A percentile compares a stretch with the other conserved stretches of the same genome.
These are phyloP conservation scores for Myotis yumanensis DNA, from an alignment of 2,113 vertebrate genomes.

Conservation along the genomic window DNA sequence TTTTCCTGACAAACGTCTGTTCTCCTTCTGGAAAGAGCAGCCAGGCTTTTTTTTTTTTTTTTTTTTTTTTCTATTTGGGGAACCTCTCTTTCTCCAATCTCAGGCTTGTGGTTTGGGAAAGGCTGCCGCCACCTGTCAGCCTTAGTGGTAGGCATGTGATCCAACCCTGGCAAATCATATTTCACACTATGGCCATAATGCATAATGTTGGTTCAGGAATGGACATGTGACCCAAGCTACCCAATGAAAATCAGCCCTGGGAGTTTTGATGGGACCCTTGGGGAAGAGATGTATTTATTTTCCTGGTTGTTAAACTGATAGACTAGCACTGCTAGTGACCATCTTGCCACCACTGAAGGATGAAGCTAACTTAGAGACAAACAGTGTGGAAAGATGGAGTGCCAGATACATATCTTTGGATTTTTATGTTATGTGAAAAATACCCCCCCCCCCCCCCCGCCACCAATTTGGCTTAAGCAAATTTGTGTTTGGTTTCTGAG, in stretches of 20 bases:
- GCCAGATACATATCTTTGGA: not conserved
- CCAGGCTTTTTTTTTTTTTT: not conserved
- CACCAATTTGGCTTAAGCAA: not conserved
- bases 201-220: not conserved
- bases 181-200: not conserved
- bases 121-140: not conserved
- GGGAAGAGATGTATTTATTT: not conserved
- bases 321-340: not conserved
- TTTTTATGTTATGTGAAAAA: not conserved
- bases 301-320: not conserved
- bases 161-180: not conserved
- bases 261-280: not conserved
- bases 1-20: not conserved
- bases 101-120: not conserved
- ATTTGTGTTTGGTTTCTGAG: not conserved
- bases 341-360: not conserved
- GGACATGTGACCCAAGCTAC: not conserved
- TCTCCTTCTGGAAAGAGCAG: not conserved
- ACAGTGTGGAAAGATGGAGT: not conserved
- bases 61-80: not conserved
- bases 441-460: not conserved
- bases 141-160: not conserved
- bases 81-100: not conserved
- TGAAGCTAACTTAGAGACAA: not conserved
- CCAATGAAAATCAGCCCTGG: not conserved